phyloP scores from a whole-genome alignment of 2,888 invertebrate species.

The Catocala fraxini region DNA sequence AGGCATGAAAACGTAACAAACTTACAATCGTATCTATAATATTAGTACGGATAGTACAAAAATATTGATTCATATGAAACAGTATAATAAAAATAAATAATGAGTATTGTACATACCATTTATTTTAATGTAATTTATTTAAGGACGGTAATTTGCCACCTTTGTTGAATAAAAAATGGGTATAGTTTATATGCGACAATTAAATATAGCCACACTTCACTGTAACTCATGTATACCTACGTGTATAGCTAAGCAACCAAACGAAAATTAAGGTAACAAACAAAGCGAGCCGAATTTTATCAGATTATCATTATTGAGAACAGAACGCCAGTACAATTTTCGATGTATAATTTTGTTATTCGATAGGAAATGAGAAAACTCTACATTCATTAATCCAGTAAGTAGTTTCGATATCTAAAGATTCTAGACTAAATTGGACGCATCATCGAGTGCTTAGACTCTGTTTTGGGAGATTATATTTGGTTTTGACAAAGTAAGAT shows the following conservation, averaged over 20 bases:
- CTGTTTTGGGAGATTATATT: background rate
- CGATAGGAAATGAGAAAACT: conserved; percentile 48
- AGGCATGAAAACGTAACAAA: too few species aligned
- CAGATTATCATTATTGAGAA: conserved; percentile 56
- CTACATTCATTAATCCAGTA: conserved; percentile 34
- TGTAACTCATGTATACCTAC: too few species aligned
- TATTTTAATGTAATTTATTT: too few species aligned
- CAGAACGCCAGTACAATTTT: conserved; percentile 46
- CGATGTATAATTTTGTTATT: conserved; percentile 50
- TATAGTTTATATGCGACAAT: too few species aligned
- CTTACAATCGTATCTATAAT: too few species aligned
- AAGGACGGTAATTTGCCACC: too few species aligned
- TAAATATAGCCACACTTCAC: too few species aligned
- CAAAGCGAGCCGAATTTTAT: conserved; percentile 56
- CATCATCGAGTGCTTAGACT: conserved; percentile 11
- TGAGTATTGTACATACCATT: too few species aligned
- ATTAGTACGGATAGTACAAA: too few species aligned
- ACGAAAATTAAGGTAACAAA: conserved; percentile 53
- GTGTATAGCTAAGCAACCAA: background rate
- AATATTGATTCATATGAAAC: too few species aligned
- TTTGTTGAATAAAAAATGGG: too few species aligned
- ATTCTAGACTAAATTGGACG: conserved; percentile 19
- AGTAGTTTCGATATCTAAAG: conserved; percentile 27
- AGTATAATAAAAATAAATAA: too few species aligned
- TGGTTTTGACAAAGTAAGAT: background rate